These are phyloP conservation scores for Belonocnema kinseyi DNA, from an alignment of 1,140 invertebrate species.

Conservation along the genomic window DNA sequence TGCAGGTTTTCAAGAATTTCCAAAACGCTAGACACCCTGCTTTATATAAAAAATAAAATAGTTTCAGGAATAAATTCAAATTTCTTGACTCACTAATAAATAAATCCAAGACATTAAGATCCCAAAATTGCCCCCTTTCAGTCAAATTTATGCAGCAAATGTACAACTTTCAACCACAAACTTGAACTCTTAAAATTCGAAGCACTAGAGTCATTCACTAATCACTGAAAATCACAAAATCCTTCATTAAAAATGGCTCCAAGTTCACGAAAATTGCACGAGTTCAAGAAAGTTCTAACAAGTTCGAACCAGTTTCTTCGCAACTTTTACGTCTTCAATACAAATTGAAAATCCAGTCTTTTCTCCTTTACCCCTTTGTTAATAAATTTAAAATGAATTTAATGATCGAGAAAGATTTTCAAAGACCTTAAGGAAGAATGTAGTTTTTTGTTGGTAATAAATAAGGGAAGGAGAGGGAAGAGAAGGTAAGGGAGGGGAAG, in stretches of 20 bases:
- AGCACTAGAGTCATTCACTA: neutral
- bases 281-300: too few relatives aligned
- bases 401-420: too few relatives aligned
- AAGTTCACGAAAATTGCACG: neutral
- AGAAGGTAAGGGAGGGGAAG: neutral
- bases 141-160: neutral
- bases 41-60: too few relatives aligned
- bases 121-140: neutral
- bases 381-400: too few relatives aligned
- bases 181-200: neutral
- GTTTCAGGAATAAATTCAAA: too few relatives aligned
- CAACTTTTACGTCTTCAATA: too few relatives aligned
- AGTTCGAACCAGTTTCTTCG: too few relatives aligned
- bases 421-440: too few relatives aligned
- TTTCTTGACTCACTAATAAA: slow-evolving; percentile 35
- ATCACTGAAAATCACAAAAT: slow-evolving; percentile 34
- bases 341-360: neutral
- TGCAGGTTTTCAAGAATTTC: too few relatives aligned
- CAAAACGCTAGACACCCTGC: too few relatives aligned
- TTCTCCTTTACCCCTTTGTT: neutral
- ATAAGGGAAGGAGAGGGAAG: neutral
- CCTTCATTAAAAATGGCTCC: slow-evolving; percentile 2
- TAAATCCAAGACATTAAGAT: neutral
- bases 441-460: too few relatives aligned
- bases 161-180: neutral